Evolutionary conservation across 2,888 invertebrate species (phyloP), one percentile per base, ranked within the genome.

Genomic region (Drosophila neutralis): DNA sequence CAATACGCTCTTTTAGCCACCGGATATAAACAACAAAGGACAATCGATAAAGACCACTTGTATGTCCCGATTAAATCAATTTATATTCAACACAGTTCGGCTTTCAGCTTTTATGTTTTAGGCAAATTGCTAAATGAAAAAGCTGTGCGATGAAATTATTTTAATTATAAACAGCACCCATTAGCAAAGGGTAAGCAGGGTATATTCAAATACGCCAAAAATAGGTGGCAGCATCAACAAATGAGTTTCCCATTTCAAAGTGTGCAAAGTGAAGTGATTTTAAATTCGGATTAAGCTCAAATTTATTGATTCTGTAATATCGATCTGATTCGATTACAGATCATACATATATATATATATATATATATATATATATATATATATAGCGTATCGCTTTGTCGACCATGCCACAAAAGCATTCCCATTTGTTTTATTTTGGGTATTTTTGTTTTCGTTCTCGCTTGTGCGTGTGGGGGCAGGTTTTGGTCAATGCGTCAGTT

Each of bases 401-500:
- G 45, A 4, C 7, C 24, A 45, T 24, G 15, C 45, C 45, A 24
- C 21, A 4, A 1, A 7, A 4, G 13, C 15, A 49, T 49, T 49
- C 18, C 3, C n/a, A n/a, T 51, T 51, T 51, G 51, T 57, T 57
- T 18, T 31, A 10, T 56, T 18, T 13, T 6, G 6, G 10, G 21
- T 31, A 21, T 57, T 21, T 57, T 24, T 57, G 10, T 38, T 59
- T 36, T 52, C 45, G 40, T 52, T 57, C 3, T 40, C 4, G 36
- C 24, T 36, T 24, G 24, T n/a, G 27, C 18, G 29, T 18, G 11
- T 52, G 52, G 40, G 58, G 38, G 52, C 45, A 45, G 67, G 65
- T 69, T 73, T 73, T 76, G 81, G 83, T 70, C 78, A 83, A 74
- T 83, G 81, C 75, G 80, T 83, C 80, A 83, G 72, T 80, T 83